Evolutionary conservation across 2,797 vertebrate species (phyloP), one percentile per base, ranked within the genome.

Genomic region (Scolopax rusticola): DNA sequence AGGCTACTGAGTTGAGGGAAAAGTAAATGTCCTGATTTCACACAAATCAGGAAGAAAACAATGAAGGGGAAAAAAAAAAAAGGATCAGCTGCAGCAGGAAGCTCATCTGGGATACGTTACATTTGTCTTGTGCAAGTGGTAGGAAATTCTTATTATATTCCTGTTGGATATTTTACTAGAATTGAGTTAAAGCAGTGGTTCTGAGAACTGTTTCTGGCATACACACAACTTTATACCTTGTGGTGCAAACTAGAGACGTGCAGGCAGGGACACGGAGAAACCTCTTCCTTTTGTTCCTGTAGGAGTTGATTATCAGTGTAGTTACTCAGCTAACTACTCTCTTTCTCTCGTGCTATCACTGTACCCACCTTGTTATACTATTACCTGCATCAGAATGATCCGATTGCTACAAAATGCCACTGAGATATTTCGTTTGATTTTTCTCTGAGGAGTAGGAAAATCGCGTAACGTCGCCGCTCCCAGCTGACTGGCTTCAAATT

Each of bases 401-500:
- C 61, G 64, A 93, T 83, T 75, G 68, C 88, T 95, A 63, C 56
- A 68, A 69, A 89, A 87, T 0, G 1, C 54, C 60, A 12, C 79
- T 3, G 76, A 92, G 78, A 60, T 56, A 81, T 81, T 92, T 79
- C 15, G 69, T 83, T 83, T 90, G 67, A 43, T 89, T 89, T 89
- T 82, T 81, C 90, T 87, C 91, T 71, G 71, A 71, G 61, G 84
- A 78, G 50, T 2, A 68, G 75, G 53, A 93, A 91, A 90, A 89
- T 38, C 95, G 82, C 0, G 0, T 30, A 76, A 59, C 0, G 0
- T n/a, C 67, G 74, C 51, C 0, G 5, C 61, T 89, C 12, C 71
- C 71, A 81, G 21, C 76, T 82, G 65, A 45, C 59, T 82, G 48
- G 38, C 71, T 94, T 89, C 50, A 90, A 85, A 94, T 60, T 94